A percentile compares a stretch with the other conserved stretches of the same genome.
Evolutionary conservation across 2,113 vertebrate genomes (phyloP).

Genomic region (Anarhynchus alexandrinus): DNA sequence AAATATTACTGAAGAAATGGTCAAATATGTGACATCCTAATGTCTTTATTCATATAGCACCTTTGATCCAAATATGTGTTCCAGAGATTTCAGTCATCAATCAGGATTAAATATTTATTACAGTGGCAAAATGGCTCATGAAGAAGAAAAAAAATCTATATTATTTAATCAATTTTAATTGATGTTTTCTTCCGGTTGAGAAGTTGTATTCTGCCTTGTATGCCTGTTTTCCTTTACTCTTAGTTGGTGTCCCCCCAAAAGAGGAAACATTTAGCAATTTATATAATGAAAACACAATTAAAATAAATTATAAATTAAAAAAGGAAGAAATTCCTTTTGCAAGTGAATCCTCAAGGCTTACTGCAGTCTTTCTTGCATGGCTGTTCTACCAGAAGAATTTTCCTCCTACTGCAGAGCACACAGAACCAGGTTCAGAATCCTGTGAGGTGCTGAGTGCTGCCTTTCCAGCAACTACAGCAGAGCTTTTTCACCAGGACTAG

Average conservation of each 20-base stretch:
- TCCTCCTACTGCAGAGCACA: neutral
- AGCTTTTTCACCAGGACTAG: neutral
- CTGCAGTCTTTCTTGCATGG: neutral
- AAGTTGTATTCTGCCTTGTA: neutral
- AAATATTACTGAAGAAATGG: constrained; percentile 19
- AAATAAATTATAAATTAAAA: neutral
- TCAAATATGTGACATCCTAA: neutral
- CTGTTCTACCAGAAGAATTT: neutral
- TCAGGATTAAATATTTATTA: constrained; percentile 25
- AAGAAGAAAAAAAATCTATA: neutral
- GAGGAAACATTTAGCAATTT: neutral
- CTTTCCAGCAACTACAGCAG: neutral
- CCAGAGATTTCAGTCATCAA: constrained; percentile 22
- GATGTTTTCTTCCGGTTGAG: neutral
- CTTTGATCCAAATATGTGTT: neutral
- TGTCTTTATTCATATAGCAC: constrained; percentile 11
- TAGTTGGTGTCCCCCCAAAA: neutral
- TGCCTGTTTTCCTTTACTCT: neutral
- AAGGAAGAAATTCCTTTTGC: neutral
- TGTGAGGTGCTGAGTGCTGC: neutral
- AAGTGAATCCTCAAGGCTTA: neutral
- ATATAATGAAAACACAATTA: neutral
- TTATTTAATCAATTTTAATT: constrained; percentile 13
- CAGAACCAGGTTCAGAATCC: neutral
- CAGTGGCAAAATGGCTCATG: neutral